These are phyloP conservation scores for Laterallus jamaicensis DNA, from an alignment of 2,113 vertebrate genomes.

Conservation along the genomic window DNA sequence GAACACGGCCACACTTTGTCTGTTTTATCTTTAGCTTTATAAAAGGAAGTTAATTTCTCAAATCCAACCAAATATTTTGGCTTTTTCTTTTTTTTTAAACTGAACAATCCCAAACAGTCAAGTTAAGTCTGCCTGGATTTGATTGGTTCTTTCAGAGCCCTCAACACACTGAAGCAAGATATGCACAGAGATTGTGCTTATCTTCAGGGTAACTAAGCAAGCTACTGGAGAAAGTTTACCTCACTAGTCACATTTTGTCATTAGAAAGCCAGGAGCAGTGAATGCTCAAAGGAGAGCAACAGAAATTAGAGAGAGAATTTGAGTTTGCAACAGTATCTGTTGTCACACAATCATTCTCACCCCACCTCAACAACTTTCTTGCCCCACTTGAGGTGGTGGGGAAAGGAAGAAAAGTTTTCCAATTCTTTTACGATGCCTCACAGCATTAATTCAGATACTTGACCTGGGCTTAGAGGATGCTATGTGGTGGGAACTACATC, in stretches of 20 bases:
- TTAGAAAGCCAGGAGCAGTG: neutral
- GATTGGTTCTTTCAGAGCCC: neutral
- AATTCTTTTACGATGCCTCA: neutral
- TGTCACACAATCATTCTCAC: neutral
- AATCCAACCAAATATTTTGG: neutral
- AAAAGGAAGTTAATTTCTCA: neutral
- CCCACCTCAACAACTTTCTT: neutral
- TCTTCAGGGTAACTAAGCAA: neutral
- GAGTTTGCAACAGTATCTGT: neutral
- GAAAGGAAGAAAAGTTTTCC: neutral
- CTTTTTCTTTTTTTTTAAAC: neutral
- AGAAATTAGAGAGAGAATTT: neutral
- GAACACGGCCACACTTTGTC: neutral
- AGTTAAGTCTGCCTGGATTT: neutral
- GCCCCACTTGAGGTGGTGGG: neutral
- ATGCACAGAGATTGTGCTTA: neutral
- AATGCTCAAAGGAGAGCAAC: neutral
- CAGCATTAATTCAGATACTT: neutral
- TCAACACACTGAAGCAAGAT: neutral
- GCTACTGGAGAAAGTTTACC: neutral
- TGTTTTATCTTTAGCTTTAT: neutral
- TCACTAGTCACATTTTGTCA: neutral
- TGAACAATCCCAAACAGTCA: neutral
- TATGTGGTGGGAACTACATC: neutral
- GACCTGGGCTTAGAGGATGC: neutral